Conservation (phyloP, 2,797 vertebrate species). For the Australoheros facetus region DNA sequence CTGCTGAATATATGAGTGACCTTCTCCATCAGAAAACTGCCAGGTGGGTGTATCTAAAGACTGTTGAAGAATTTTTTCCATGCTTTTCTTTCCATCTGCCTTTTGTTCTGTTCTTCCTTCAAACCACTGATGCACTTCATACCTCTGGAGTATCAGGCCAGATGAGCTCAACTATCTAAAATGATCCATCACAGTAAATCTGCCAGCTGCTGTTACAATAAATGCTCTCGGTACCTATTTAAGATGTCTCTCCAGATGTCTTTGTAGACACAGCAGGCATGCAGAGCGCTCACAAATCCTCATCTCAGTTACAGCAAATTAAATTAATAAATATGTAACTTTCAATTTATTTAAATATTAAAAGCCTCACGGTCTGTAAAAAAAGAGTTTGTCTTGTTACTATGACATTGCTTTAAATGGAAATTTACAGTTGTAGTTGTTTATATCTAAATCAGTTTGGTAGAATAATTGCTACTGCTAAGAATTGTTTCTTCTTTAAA, state of each 20-base stretch:
- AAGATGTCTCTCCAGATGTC: conserved; percentile 53
- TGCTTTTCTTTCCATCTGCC: conserved; percentile 17
- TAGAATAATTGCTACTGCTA: background rate
- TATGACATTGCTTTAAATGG: background rate
- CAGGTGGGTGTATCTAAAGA: conserved; percentile 21
- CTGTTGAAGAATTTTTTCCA: conserved; percentile 9
- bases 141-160: conserved; percentile 51
- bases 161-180: conserved; percentile 55
- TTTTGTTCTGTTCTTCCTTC: conserved; percentile 32
- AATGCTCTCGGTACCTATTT: conserved; percentile 52
- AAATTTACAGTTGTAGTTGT: background rate
- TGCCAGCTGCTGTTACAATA: conserved; percentile 63
- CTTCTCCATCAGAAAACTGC: conserved; percentile 29
- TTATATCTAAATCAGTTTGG: background rate
- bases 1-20: conserved; percentile 30
- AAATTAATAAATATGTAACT: conserved; percentile 7
- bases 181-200: conserved; percentile 67
- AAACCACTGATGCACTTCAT: conserved; percentile 53
- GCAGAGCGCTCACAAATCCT: conserved; percentile 32
- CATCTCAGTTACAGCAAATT: conserved; percentile 23
- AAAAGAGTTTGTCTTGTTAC: background rate
- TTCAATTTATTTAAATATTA: conserved; percentile 2
- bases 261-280: conserved; percentile 44
- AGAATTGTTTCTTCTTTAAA: background rate
- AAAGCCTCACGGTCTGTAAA: background rate